A percentile compares a stretch with the other conserved stretches of the same genome.
Evolutionary conservation across 2,888 invertebrate species (phyloP).

Genomic region (Xanthostigma xanthostigma): DNA sequence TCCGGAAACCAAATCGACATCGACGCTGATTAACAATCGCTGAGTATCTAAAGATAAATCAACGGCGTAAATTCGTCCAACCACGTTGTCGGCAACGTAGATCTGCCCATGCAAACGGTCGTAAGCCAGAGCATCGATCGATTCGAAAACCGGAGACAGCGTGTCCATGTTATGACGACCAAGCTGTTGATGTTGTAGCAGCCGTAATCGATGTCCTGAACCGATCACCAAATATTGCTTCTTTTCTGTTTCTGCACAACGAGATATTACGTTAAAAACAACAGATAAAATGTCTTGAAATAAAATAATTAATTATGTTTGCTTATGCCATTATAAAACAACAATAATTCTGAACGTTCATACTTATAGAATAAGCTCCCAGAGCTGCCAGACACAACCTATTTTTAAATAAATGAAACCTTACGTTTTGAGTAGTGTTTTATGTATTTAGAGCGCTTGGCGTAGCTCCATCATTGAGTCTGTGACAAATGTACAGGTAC

Average conservation of each 20-base stretch:
- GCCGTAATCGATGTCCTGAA: slow-evolving; percentile 37
- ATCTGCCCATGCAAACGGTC: slow-evolving; percentile 38
- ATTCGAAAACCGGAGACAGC: slow-evolving; percentile 26
- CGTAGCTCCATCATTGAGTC: no score
- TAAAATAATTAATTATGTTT: no score
- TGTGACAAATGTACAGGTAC: no score
- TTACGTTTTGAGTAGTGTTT: no score
- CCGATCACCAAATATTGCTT: slow-evolving; percentile 40
- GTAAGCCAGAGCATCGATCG: slow-evolving; percentile 51
- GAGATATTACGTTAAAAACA: slow-evolving; percentile 2
- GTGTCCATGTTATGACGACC: slow-evolving; percentile 44
- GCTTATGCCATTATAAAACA: no score
- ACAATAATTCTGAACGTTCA: no score
- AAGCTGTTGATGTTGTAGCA: slow-evolving; percentile 47
- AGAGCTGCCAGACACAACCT: no score
- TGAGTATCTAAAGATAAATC: slow-evolving; percentile 21
- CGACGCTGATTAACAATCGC: slow-evolving; percentile 24
- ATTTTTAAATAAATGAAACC: no score
- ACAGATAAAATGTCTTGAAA: not conserved
- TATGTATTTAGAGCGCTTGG: no score
- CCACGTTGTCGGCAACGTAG: slow-evolving; percentile 34
- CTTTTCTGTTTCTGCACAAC: slow-evolving; percentile 25
- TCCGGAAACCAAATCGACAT: slow-evolving; percentile 34
- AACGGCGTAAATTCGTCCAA: slow-evolving; percentile 30
- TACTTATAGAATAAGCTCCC: no score